A percentile compares a stretch with the other conserved stretches of the same genome.
Conservation (phyloP, 2,888 invertebrate species). For the Sialis fuliginosa region DNA sequence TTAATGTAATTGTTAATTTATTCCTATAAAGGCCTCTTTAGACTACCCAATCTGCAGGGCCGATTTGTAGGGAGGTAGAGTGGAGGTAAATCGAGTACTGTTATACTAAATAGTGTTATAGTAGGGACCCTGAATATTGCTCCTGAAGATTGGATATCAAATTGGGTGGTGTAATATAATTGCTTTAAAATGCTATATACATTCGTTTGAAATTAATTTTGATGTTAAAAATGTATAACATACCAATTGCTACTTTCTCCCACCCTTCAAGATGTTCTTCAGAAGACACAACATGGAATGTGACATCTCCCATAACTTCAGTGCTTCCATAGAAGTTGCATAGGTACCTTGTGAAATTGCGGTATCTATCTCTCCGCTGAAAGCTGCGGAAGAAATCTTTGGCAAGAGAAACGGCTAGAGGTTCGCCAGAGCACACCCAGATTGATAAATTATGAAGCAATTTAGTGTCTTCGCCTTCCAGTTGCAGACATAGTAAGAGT, state of each 20-base stretch:
- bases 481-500: constrained; percentile 52
- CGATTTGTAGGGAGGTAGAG: no score
- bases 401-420: constrained; percentile 50
- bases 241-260: constrained; percentile 68
- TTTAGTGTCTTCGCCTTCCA: constrained; percentile 21
- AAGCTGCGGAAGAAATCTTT: constrained; percentile 61
- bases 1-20: no score
- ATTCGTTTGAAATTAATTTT: no score
- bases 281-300: constrained; percentile 49
- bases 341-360: constrained; percentile 23
- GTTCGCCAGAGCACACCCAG: constrained; percentile 82
- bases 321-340: constrained; percentile 87
- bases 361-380: constrained; percentile 33
- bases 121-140: no score
- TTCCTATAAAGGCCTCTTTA: no score
- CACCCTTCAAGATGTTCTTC: constrained; percentile 38
- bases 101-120: no score
- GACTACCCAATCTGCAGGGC: no score
- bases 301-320: constrained; percentile 83
- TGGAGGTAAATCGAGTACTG: no score
- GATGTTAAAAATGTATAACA: constrained; percentile 13
- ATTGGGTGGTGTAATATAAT: no score
- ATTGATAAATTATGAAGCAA: constrained; percentile 32
- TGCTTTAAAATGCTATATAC: no score
- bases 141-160: no score